Percentiles rank a stretch among this genome's conserved stretches.
phyloP scores from a whole-genome alignment of 2,888 invertebrate genomes.

The Rhagonycha lutea region DNA sequence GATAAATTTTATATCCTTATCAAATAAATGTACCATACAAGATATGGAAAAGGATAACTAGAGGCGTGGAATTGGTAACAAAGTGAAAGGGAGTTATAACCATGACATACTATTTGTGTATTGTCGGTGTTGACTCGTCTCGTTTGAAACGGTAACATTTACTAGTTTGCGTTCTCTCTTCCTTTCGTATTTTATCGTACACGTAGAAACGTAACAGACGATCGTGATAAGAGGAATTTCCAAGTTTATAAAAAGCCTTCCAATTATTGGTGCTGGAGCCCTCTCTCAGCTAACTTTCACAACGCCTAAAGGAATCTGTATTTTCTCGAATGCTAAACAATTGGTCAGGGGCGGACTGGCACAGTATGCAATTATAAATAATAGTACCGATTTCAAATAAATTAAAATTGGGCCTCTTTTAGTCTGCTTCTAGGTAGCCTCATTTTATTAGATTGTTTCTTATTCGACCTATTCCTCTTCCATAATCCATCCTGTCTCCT shows the following conservation, averaged over 20 bases:
- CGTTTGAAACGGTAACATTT: background rate
- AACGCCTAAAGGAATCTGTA: background rate
- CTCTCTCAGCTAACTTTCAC: background rate
- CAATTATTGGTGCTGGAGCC: slow-evolving; percentile 16
- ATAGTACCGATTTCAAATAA: no score
- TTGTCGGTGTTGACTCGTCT: slow-evolving; percentile 5
- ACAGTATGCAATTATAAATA: background rate
- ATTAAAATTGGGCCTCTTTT: no score
- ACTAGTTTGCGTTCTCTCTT: background rate
- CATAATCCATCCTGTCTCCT: no score
- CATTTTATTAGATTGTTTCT: no score
- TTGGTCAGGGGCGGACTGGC: background rate
- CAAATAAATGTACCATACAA: slow-evolving; percentile 17
- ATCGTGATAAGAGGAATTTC: background rate
- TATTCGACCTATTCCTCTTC: no score
- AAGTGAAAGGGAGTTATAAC: slow-evolving; percentile 11
- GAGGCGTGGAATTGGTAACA: background rate
- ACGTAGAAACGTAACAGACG: background rate
- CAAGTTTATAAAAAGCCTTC: background rate
- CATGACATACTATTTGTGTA: slow-evolving; percentile 20
- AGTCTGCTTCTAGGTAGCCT: no score
- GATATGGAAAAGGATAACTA: slow-evolving; percentile 12
- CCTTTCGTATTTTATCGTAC: background rate
- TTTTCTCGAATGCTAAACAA: background rate
- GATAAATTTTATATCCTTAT: slow-evolving; percentile 36